Evolutionary conservation across 53 echinoderm and acorn worm species (phyloP).

Genomic region (Crossaster papposus): DNA sequence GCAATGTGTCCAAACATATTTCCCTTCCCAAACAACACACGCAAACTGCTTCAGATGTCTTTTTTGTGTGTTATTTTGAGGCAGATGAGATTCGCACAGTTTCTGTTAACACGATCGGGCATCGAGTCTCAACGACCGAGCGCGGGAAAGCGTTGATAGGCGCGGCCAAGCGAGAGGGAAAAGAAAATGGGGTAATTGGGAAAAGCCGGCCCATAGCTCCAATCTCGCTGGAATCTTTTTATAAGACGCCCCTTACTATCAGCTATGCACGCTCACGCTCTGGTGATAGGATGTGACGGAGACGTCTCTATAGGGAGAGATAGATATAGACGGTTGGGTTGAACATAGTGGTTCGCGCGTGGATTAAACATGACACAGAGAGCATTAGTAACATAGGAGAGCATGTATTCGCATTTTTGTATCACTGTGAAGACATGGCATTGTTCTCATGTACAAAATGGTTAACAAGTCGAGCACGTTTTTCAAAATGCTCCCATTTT

Average conservation of each 20-base stretch:
- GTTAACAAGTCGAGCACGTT: no score
- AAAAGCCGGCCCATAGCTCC: slow-evolving; percentile 21
- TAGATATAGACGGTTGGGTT: not conserved
- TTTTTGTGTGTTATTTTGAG: not conserved
- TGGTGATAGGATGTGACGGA: slow-evolving; percentile 8
- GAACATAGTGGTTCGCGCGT: no score
- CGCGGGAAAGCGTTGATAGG: not conserved
- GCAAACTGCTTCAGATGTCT: not conserved
- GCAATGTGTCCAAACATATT: not conserved
- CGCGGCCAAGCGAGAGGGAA: not conserved
- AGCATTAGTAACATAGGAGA: no score
- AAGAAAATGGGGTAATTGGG: slow-evolving; percentile 39
- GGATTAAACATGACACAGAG: no score
- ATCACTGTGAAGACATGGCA: no score
- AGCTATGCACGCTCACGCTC: not conserved
- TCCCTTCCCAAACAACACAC: not conserved
- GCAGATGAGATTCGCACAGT: not conserved
- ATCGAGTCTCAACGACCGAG: not conserved
- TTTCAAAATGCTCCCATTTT: no score
- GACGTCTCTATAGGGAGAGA: not conserved
- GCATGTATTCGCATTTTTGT: no score
- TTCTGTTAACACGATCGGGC: not conserved
- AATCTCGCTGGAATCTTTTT: not conserved
- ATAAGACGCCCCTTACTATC: slow-evolving; percentile 5
- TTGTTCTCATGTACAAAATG: no score